phyloP scores from a whole-genome alignment of 2,888 invertebrate genomes.

The Strigamia transsilvanica region DNA sequence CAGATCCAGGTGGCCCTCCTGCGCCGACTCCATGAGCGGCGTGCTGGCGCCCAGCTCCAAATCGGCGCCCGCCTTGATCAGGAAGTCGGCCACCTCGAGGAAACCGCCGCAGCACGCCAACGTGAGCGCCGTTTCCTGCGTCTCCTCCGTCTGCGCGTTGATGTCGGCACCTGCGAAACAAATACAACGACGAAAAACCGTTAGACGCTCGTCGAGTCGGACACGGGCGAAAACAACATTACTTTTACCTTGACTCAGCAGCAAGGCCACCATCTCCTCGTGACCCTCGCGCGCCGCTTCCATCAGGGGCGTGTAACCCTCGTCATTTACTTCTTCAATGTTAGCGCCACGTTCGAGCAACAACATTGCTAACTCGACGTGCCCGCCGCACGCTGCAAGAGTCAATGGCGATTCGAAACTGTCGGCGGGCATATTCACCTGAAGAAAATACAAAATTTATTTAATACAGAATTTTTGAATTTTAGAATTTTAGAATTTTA shows the following conservation, averaged over 20 bases:
- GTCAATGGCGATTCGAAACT: slow-evolving; percentile 99
- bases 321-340: slow-evolving; percentile 99
- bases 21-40: slow-evolving; percentile 97
- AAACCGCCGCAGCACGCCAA: slow-evolving; percentile 95
- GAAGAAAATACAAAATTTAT: neutral
- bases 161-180: slow-evolving; percentile 84
- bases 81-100: slow-evolving; percentile 92
- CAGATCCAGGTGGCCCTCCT: slow-evolving; percentile 95
- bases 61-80: slow-evolving; percentile 94
- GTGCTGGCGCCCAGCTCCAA: slow-evolving; percentile 94
- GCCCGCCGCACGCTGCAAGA: slow-evolving; percentile 97
- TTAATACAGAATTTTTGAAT: too few species aligned
- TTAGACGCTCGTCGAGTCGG: neutral
- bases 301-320: slow-evolving; percentile 99
- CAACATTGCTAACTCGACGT: slow-evolving; percentile 94
- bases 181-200: too few species aligned
- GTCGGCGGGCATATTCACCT: slow-evolving; percentile 98
- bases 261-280: slow-evolving; percentile 95
- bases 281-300: slow-evolving; percentile 98
- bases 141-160: slow-evolving; percentile 98
- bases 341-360: slow-evolving; percentile 96
- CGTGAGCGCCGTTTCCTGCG: slow-evolving; percentile 94
- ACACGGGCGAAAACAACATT: neutral
- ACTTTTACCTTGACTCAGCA: slow-evolving; percentile 80
- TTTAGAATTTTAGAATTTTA: too few species aligned